Conservation (phyloP, 2,113 vertebrate species). For the Paradoxurus hermaphroditus region DNA sequence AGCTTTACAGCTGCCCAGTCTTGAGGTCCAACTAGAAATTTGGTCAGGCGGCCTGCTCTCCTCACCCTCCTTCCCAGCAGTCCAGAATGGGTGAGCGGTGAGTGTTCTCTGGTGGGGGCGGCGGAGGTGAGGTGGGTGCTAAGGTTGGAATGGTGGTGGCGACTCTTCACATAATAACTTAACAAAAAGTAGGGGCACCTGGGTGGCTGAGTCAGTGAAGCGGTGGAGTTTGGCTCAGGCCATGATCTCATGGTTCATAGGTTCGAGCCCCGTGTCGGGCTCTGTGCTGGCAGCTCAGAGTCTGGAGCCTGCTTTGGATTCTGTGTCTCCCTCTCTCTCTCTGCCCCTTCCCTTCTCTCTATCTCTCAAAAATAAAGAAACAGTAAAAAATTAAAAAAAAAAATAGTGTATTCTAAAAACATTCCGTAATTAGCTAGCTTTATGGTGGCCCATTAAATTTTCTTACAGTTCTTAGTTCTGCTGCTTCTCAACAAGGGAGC, state of each 20-base stretch:
- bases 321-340: too few species aligned
- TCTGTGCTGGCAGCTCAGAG: too few species aligned
- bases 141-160: accelerated
- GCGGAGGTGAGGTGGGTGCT: not conserved
- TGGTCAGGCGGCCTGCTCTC: not conserved
- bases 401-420: not conserved
- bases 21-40: not conserved
- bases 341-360: too few species aligned
- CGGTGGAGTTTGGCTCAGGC: too few species aligned
- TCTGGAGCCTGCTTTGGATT: too few species aligned
- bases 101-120: not conserved
- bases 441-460: not conserved
- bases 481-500: not conserved
- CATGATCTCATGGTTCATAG: too few species aligned
- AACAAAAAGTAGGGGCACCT: not conserved
- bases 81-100: not conserved
- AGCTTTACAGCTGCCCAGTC: not conserved
- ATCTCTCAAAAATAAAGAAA: too few species aligned
- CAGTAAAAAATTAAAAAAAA: too few species aligned
- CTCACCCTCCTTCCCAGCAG: not conserved
- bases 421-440: not conserved
- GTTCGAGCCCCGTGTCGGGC: too few species aligned
- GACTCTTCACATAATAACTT: not conserved
- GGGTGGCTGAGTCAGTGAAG: too few species aligned
- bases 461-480: not conserved